Conservation (phyloP, 2,113 vertebrate genomes). For the Physeter macrocephalus region DNA sequence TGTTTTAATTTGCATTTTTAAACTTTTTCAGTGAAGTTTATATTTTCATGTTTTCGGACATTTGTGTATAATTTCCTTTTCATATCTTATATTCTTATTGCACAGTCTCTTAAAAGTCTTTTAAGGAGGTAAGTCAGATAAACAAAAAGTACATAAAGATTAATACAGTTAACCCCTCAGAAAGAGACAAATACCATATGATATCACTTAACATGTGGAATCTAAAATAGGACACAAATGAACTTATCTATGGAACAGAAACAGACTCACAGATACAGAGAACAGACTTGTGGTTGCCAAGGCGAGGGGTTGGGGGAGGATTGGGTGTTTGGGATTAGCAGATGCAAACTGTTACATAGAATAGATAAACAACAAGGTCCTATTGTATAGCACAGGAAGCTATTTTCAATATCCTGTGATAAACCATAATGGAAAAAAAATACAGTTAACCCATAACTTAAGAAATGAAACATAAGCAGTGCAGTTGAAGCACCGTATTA, state of each 20-base stretch:
- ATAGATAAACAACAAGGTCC: neutral
- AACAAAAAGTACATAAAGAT: neutral
- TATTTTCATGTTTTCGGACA: neutral
- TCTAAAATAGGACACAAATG: neutral
- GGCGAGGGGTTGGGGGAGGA: neutral
- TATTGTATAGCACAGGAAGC: neutral
- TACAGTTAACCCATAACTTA: neutral
- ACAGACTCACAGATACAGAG: neutral
- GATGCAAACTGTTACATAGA: neutral
- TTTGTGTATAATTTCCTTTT: neutral
- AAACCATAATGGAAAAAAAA: neutral
- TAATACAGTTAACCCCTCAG: neutral
- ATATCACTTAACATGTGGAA: neutral
- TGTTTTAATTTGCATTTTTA: neutral
- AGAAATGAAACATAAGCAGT: neutral
- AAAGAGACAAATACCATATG: neutral
- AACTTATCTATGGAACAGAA: neutral
- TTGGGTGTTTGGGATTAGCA: neutral
- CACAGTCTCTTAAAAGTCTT: neutral
- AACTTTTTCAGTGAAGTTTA: neutral
- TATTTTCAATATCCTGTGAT: neutral
- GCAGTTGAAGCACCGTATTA: neutral
- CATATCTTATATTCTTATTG: neutral
- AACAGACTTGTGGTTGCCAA: neutral
- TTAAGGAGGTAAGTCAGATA: neutral